Evolutionary conservation across 2,888 invertebrate species (phyloP), one percentile per base, ranked within the genome.

Genomic region (Leucoma salicis): DNA sequence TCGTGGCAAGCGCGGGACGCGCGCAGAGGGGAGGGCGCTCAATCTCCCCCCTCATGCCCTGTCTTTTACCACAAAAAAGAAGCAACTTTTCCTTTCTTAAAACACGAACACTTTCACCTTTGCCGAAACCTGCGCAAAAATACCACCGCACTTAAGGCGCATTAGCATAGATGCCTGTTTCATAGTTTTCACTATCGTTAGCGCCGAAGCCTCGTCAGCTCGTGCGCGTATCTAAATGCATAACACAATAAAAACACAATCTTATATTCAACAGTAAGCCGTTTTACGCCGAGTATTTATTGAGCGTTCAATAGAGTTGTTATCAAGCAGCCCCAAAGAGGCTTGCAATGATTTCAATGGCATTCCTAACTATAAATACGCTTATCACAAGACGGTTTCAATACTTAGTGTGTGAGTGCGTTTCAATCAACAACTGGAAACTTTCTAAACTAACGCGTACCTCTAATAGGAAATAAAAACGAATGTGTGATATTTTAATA

Each of bases 71-170:
- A 78, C 78, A 82, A 82, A 86, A 86, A 84, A 82, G 78, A 74
- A 78, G 76, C 79, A 78, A 84, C 87, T 85, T 86, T 86, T 86
- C 80, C 87, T 87, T 88, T 87, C 88, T 82, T 79, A 84, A 87
- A 84, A 76, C 70, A 74, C 73, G 75, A 79, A 73, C 78, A 86
- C 88, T 88, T 88, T 88, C 88, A 80, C 88, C 82, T 70, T 63
- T 66, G 74, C 78, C 81, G 74, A 82, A 82, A 81, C 76, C 64
- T 62, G 66, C 75, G 73, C 78, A 74, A 78, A 74, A 78, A 71
- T 70, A 66, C 55, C 51, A 41, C 58, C 39, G 51, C 51, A 51
- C 42, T 60, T 53, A 63, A 54, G 51, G 62, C 60, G 61, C 64
- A 63, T 65, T 66, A 64, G 47, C 65, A 66, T 62, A 64, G 48